A percentile compares a stretch with the other conserved stretches of the same genome.
Evolutionary conservation across 2,113 vertebrate genomes (phyloP).

Genomic region (Sapajus apella): DNA sequence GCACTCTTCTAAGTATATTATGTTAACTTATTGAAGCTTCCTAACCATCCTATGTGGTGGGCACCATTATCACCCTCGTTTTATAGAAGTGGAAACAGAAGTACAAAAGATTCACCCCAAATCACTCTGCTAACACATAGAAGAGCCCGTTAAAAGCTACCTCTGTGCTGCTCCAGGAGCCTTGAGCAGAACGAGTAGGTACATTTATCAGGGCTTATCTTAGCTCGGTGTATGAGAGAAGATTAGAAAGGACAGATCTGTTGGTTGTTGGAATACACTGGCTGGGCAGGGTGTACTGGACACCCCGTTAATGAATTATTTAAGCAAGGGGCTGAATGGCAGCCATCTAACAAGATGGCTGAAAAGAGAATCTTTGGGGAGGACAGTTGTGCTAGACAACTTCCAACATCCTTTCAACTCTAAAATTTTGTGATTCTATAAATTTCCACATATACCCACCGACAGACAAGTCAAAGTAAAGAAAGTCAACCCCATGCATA

Average conservation of each 20-base stretch:
- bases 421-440: neutral
- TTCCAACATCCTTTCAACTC: neutral
- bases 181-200: neutral
- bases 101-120: neutral
- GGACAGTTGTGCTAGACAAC: neutral
- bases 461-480: neutral
- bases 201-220: neutral
- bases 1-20: neutral
- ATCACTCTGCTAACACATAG: neutral
- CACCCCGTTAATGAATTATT: neutral
- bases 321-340: neutral
- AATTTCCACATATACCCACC: neutral
- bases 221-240: neutral
- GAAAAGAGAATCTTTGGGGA: neutral
- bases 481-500: neutral
- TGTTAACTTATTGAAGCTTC: too few relatives aligned
- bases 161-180: neutral
- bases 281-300: neutral
- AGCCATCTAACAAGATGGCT: neutral
- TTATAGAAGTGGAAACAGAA: neutral
- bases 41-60: neutral
- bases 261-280: neutral
- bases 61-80: neutral
- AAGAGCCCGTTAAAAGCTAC: neutral
- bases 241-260: neutral